Percentiles rank a stretch among this genome's conserved stretches.
Conservation (phyloP, 2,113 vertebrate genomes). For the Phalacrocorax pelagicus region DNA sequence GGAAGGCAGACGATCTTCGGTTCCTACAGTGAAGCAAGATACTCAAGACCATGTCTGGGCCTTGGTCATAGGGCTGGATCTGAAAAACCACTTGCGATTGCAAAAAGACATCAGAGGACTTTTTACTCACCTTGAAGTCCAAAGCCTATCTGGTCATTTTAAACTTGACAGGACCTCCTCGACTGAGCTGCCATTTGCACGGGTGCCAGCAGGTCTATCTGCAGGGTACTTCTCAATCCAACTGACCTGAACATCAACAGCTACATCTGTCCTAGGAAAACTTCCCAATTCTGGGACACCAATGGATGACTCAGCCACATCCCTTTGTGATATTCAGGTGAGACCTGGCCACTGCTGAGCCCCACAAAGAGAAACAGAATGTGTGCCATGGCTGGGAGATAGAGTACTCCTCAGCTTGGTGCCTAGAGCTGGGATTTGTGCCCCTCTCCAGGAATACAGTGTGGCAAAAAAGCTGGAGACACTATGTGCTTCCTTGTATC, state of each 20-base stretch:
- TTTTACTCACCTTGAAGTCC: not conserved
- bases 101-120: not conserved
- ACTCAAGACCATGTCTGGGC: not conserved
- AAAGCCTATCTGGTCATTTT: not conserved
- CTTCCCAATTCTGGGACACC: fast-evolving
- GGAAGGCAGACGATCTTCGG: not conserved
- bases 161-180: not conserved
- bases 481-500: not conserved
- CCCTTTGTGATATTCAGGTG: fast-evolving
- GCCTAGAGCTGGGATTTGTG: not conserved
- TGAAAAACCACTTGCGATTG: not conserved
- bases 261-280: not conserved
- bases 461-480: not conserved
- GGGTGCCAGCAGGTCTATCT: fast-evolving
- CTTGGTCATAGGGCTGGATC: not conserved
- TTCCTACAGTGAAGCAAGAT: not conserved
- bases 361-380: fast-evolving
- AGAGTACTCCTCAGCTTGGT: not conserved
- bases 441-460: not conserved
- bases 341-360: not conserved
- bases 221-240: not conserved
- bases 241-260: not conserved
- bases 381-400: not conserved
- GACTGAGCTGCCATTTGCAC: fast-evolving
- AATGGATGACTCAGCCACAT: fast-evolving